phyloP scores from a whole-genome alignment of 2,797 vertebrate species.

The Bradypus variegatus region DNA sequence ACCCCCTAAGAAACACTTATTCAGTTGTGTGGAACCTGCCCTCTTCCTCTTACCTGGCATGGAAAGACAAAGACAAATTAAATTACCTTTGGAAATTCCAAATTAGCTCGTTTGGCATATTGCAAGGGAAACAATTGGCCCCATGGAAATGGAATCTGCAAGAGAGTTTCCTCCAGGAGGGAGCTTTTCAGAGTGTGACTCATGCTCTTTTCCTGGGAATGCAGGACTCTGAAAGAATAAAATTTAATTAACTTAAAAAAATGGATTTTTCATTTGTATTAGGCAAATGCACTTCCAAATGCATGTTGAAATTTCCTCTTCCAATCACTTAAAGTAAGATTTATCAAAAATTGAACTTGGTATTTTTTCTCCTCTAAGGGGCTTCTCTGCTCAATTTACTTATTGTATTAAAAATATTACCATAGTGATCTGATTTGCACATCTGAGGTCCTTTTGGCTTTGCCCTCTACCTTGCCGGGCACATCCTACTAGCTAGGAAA shows the following conservation, averaged over 20 bases:
- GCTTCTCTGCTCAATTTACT: neutral
- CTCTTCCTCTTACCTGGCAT: slow-evolving; percentile 32
- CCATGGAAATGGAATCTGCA: neutral
- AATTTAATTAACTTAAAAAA: slow-evolving; percentile 10
- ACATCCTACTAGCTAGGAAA: neutral
- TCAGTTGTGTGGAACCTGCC: neutral
- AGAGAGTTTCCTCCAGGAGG: neutral
- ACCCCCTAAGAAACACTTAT: neutral
- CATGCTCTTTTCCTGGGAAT: neutral
- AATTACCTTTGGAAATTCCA: neutral
- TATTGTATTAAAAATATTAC: neutral
- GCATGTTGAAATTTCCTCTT: slow-evolving; percentile 3
- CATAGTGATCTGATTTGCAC: neutral
- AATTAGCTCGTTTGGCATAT: slow-evolving; percentile 39
- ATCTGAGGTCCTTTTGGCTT: neutral
- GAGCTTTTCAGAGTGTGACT: neutral
- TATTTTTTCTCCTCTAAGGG: neutral
- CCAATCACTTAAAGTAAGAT: neutral
- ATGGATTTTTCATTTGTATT: neutral
- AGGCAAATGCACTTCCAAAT: slow-evolving; percentile 27
- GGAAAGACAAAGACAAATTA: neutral
- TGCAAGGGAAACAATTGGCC: neutral
- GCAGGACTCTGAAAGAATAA: neutral
- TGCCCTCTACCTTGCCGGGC: neutral
- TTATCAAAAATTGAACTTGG: neutral